A percentile compares a stretch with the other conserved stretches of the same genome.
These are phyloP conservation scores for Standfussiana lucernea DNA, from an alignment of 2,888 invertebrate genomes.

Conservation along the genomic window DNA sequence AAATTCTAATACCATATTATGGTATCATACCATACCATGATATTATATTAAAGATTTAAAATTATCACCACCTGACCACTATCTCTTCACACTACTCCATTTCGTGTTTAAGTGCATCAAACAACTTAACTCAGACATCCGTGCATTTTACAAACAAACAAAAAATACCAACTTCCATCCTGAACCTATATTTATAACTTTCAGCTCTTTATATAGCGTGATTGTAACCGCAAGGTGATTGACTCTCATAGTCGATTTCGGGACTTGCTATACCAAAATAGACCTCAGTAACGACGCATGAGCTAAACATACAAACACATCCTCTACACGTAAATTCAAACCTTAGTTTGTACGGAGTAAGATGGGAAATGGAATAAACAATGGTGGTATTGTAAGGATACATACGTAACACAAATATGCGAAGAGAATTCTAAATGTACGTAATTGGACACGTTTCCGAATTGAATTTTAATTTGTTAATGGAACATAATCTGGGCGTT, in stretches of 20 bases:
- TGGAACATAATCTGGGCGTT: constrained; percentile 29
- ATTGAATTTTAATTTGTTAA: constrained; percentile 46
- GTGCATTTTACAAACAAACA: constrained; percentile 36
- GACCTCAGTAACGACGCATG: constrained; percentile 58
- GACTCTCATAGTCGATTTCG: constrained; percentile 74
- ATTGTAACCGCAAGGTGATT: constrained; percentile 76
- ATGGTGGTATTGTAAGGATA: constrained; percentile 14
- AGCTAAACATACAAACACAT: constrained; percentile 46
- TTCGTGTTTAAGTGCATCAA: constrained; percentile 34
- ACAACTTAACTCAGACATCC: constrained; percentile 43
- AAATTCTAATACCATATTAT: no score
- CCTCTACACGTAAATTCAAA: constrained; percentile 33
- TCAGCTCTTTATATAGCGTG: constrained; percentile 50
- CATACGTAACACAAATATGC: constrained; percentile 63
- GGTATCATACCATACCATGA: no score
- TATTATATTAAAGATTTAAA: no score
- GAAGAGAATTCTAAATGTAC: constrained; percentile 67
- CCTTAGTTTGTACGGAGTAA: constrained; percentile 15
- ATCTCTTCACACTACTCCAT: constrained; percentile 31
- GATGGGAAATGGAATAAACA: constrained; percentile 17
- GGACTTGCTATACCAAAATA: constrained; percentile 73
- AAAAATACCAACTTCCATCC: constrained; percentile 5
- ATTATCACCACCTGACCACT: not conserved
- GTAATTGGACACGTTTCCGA: constrained; percentile 62
- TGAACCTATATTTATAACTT: constrained; percentile 34